Percentiles rank a stretch among this genome's conserved stretches.
Conservation (phyloP, 2,797 vertebrate genomes). For the Takifugu ocellatus region DNA sequence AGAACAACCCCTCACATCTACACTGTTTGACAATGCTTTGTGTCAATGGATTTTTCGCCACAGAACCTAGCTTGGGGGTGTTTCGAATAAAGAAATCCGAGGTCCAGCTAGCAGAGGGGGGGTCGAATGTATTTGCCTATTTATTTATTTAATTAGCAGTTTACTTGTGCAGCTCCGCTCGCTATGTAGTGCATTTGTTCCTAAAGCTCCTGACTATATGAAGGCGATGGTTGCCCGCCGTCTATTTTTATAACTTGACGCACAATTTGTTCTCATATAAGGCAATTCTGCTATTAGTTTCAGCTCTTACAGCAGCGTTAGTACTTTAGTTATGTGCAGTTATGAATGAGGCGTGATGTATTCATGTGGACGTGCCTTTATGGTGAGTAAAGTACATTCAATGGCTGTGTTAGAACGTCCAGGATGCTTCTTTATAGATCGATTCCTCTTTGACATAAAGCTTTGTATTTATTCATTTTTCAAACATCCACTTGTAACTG, state of each 20-base stretch:
- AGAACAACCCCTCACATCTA: slow-evolving; percentile 36
- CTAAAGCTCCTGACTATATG: slow-evolving; percentile 28
- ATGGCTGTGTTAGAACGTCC: not conserved
- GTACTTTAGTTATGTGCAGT: not conserved
- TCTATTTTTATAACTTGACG: slow-evolving; percentile 1
- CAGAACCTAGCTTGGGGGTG: slow-evolving; percentile 13
- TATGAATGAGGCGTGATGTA: slow-evolving; percentile 1
- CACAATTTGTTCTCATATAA: slow-evolving; percentile 1
- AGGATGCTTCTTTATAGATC: not conserved
- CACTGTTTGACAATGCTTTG: slow-evolving; percentile 49
- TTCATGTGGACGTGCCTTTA: slow-evolving; percentile 3
- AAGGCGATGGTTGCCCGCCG: slow-evolving; percentile 1
- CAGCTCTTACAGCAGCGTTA: not conserved
- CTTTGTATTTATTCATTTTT: not conserved
- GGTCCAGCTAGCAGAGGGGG: slow-evolving; percentile 36
- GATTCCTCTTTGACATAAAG: not conserved
- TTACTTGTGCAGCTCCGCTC: slow-evolving; percentile 34
- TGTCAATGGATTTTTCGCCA: slow-evolving; percentile 28
- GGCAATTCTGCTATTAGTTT: not conserved
- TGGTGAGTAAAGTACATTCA: not conserved
- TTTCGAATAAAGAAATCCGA: slow-evolving; percentile 15
- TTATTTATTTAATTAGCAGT: slow-evolving; percentile 34
- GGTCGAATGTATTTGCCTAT: slow-evolving; percentile 11
- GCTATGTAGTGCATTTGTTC: slow-evolving; percentile 54
- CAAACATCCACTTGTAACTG: slow-evolving; percentile 3